Evolutionary conservation across 2,113 vertebrate species (phyloP), one percentile per base, ranked within the genome.

Genomic region (Ceuthmochares aereus): DNA sequence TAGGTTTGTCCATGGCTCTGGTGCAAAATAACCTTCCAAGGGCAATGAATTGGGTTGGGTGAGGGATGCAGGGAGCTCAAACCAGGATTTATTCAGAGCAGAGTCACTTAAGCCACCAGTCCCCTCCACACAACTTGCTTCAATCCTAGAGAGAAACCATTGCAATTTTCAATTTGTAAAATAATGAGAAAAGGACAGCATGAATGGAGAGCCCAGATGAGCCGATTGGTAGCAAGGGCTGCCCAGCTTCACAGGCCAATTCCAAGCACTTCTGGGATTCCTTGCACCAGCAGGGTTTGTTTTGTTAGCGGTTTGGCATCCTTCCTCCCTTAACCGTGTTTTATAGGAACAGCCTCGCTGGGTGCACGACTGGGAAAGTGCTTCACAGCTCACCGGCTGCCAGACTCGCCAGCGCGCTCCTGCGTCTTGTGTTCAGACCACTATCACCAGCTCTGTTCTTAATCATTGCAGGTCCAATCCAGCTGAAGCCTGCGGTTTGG

Each of bases 191-290:
- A 29, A 85, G 62, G 16, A 69, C 78, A 0, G 5, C 52, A 66
- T 56, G 93, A 84, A 90, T 7, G 32, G 68, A 27, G 90, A 3
- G 8, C 66, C 22, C 76, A n/a, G 37, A 14, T 14, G 56, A 81
- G 76, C 91, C 89, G 91, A 94, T 84, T 94, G 88, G 73, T 79
- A 92, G 64, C 12, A 34, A 25, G 76, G 70, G 73, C 93, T 95
- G 81, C 95, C 89, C 91, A 22, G 87, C 89, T 87, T 87, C 80
- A 60, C 80, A 59, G 34, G 87, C 79, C 22, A 90, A 95, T 95
- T 94, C 95, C 95, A 81, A 84, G 30, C 81, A 13, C 93, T 92
- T 79, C 92, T 91, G 85, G 94, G 94, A 93, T 95, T 97, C 95
- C 88, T 88, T 52, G 54, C 82, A 34, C 58, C 85, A 94, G 90